phyloP scores from a whole-genome alignment of 2,888 invertebrate genomes.

The Leptopterna dolabrata region DNA sequence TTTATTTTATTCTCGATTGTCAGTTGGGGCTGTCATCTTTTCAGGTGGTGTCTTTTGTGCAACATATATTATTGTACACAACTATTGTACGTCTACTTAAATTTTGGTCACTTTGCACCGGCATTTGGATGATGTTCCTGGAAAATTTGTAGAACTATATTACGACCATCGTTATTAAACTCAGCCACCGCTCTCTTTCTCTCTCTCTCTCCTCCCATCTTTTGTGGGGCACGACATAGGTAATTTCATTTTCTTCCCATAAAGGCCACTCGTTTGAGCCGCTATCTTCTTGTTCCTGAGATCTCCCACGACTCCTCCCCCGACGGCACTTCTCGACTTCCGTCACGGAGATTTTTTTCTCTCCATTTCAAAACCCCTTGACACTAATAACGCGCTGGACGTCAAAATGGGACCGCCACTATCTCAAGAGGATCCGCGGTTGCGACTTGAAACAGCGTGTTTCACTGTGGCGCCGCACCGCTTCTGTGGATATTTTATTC shows the following conservation, averaged over 20 bases:
- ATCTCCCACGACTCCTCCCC: background rate
- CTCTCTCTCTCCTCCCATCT: background rate
- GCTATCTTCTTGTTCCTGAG: background rate
- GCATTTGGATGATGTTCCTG: too few relatives aligned
- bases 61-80: too few relatives aligned
- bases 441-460: background rate
- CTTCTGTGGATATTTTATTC: too few relatives aligned
- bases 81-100: too few relatives aligned
- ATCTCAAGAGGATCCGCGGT: background rate
- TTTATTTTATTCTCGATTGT: too few relatives aligned
- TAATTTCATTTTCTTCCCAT: background rate
- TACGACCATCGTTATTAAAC: too few relatives aligned
- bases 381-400: background rate
- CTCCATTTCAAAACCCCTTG: background rate
- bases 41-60: too few relatives aligned
- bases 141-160: too few relatives aligned
- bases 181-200: background rate
- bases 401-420: background rate
- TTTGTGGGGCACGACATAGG: background rate
- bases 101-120: too few relatives aligned
- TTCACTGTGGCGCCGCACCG: background rate
- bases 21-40: too few relatives aligned
- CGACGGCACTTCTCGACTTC: background rate
- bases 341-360: background rate
- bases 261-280: too few relatives aligned